Base-by-base conservation (phyloP, 2,797 vertebrate species). In the Melanotaenia trifasciata region DNA sequence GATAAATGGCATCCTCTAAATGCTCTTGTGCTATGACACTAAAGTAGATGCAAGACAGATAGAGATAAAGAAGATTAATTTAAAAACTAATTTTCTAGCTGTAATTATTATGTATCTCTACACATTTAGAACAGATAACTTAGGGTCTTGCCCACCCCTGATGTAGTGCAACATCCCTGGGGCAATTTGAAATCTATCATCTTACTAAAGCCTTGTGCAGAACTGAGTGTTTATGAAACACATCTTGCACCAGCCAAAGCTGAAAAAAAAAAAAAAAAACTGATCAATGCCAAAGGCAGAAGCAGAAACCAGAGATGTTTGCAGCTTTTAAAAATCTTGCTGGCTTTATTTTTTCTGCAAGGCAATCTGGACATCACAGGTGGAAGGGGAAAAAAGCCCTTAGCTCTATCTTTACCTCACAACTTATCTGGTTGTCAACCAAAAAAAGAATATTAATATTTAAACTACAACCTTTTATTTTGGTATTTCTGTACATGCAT, bases 1-100 rank as follows among this genome's bases (percentile, higher is more conserved):
- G 88, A 89, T 84, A 74, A 74, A 85, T 87, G 74, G 22, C 70
- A 71, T 85, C 66, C 64, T 74, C 69, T 66, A 40, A 67, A 79
- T 18, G 71, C 69, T 81, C 64, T 73, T 24, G 67, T 71, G 32
- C 64, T 50, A 2, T 26, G 67, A 71, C 77, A 68, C 47, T 33
- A 4, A 12, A 33, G 45, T 18, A 56, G 35, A 69, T 63, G 50
- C 62, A 35, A 50, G 47, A 62, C 14, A 56, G 78, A 70, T 47
- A 20, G 16, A 50, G 66, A 78, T 72, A 62, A 70, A 74, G 58
- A 78, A 74, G 75, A 84, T 81, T 77, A 30, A 79, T 81, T 79
- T 64, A 64, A 68, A 78, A 60, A 72, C 61, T 60, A 20, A 75
- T 86, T 81, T 69, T 58, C 35, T 0, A 64, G 33, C 26, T 47